These are phyloP conservation scores for Thumatha senex DNA, from an alignment of 2,888 invertebrate genomes.

Conservation along the genomic window DNA sequence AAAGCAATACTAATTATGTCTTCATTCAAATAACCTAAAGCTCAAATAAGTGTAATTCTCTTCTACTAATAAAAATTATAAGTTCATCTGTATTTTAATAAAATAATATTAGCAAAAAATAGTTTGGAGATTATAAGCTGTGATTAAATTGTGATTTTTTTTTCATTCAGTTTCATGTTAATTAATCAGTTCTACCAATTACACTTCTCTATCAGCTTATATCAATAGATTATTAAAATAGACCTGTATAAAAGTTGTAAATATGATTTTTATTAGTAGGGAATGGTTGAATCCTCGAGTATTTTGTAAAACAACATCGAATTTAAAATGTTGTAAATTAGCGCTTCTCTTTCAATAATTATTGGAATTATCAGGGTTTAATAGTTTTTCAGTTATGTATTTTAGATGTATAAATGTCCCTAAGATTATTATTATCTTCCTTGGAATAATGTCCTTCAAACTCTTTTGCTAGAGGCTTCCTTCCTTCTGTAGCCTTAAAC, in stretches of 20 bases:
- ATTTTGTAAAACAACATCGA: conserved; percentile 73
- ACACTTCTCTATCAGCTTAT: no score
- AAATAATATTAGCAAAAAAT: conserved; percentile 8
- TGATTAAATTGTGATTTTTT: no score
- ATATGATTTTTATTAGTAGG: conserved; percentile 55
- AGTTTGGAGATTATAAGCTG: no score
- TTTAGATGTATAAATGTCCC: conserved; percentile 57
- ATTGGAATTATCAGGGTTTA: conserved; percentile 82
- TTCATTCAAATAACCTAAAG: conserved; percentile 58
- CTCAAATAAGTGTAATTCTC: conserved; percentile 71
- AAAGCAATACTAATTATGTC: conserved; percentile 64
- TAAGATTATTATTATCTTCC: conserved; percentile 55
- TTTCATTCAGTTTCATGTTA: no score
- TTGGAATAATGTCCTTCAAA: conserved; percentile 49
- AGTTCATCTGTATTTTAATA: conserved; percentile 22
- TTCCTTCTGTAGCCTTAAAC: conserved; percentile 59
- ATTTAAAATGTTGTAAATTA: conserved; percentile 76
- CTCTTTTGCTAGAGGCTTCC: conserved; percentile 69
- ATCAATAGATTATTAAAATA: background rate
- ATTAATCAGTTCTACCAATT: no score
- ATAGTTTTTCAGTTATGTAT: conserved; percentile 67
- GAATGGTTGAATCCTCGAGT: conserved; percentile 56
- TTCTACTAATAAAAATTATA: conserved; percentile 54
- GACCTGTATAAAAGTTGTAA: conserved; percentile 29
- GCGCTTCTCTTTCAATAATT: conserved; percentile 75